phyloP scores from a whole-genome alignment of 1,140 invertebrate species.

The Heliothis subflexa region DNA sequence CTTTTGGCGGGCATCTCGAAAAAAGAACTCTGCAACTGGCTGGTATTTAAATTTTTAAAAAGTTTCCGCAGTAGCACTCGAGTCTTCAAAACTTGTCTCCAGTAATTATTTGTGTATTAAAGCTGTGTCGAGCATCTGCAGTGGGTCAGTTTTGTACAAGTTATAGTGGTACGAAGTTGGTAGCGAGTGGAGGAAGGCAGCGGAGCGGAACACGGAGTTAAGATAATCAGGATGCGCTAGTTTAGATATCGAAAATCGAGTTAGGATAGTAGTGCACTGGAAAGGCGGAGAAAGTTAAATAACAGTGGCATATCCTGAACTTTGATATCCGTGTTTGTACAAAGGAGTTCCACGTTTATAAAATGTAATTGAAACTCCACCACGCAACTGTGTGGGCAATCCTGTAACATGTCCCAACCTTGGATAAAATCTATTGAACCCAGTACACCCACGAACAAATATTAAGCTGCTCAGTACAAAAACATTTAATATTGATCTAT shows the following conservation, averaged over 20 bases:
- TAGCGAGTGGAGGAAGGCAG: conserved; percentile 52
- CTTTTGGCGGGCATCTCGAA: conserved; percentile 14
- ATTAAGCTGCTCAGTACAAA: not conserved
- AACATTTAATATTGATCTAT: not conserved
- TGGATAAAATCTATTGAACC: conserved; percentile 3
- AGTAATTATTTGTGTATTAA: conserved; percentile 66
- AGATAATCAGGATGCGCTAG: conserved; percentile 10
- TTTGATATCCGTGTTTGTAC: too few species aligned
- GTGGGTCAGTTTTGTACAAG: conserved; percentile 58
- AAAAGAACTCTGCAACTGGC: not conserved
- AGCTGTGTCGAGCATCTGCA: conserved; percentile 52
- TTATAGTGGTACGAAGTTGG: conserved; percentile 56
- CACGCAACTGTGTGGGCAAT: not conserved
- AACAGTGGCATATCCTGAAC: too few species aligned
- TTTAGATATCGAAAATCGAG: not conserved
- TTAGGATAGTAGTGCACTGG: not conserved
- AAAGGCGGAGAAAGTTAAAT: not conserved
- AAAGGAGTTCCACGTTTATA: too few species aligned
- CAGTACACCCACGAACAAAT: not conserved
- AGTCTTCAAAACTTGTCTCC: conserved; percentile 51
- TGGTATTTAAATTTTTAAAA: conserved; percentile 34
- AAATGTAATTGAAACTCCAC: too few species aligned
- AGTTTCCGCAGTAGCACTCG: conserved; percentile 17
- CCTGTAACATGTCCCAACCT: not conserved
- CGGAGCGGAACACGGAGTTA: conserved; percentile 2